These are phyloP conservation scores for Ashinkailepas kermadecensis DNA, from an alignment of 2,888 invertebrate species.

Conservation along the genomic window DNA sequence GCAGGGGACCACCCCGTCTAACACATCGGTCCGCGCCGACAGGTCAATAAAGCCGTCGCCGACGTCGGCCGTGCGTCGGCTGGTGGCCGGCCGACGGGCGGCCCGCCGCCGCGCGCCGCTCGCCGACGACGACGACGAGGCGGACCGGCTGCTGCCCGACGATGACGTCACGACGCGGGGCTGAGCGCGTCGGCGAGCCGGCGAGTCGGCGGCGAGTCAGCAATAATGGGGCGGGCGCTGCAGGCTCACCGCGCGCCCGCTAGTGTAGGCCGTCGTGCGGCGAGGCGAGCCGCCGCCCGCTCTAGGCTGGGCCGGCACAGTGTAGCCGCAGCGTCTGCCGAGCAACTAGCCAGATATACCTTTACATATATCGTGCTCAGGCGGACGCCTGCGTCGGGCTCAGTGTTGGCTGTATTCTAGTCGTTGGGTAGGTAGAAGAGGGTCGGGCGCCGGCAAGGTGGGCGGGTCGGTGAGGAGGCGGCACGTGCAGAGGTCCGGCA, in stretches of 20 bases:
- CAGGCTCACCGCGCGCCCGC: background rate
- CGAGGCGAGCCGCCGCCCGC: background rate
- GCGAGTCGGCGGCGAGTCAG: background rate
- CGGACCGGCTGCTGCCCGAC: background rate
- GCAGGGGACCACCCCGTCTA: too few species aligned
- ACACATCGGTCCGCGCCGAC: background rate
- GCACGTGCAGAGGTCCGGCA: too few species aligned
- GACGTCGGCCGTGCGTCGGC: constrained; percentile 58
- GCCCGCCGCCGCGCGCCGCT: background rate
- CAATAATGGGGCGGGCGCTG: background rate
- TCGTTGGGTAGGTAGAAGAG: too few species aligned
- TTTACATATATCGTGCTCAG: constrained; percentile 20
- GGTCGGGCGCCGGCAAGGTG: too few species aligned
- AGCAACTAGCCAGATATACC: background rate
- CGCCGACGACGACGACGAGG: constrained; percentile 6
- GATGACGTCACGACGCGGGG: background rate
- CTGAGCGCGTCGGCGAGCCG: background rate
- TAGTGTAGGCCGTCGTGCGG: background rate
- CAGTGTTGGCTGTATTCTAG: too few species aligned
- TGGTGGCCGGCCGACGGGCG: constrained; percentile 52
- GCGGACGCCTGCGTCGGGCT: too few species aligned
- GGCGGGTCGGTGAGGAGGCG: too few species aligned
- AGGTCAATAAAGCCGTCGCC: constrained; percentile 44
- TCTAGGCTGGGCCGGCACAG: too few species aligned
- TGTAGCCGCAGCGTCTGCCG: too few species aligned